Conservation (phyloP, 2,888 invertebrate species). For the Pammene aurita region DNA sequence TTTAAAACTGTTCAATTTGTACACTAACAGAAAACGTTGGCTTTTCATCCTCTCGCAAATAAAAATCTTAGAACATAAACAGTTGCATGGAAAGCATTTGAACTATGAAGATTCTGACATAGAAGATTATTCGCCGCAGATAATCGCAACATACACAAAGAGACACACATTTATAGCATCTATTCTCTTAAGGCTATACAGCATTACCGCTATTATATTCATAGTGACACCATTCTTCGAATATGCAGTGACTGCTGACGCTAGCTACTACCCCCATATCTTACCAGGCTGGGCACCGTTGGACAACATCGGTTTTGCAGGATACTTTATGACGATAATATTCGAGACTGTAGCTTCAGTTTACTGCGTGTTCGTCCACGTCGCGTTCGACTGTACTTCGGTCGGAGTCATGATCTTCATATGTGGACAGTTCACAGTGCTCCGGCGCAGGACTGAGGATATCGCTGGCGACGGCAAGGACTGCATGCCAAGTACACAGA, state of each 20-base stretch:
- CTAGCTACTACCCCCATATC: constrained; percentile 60
- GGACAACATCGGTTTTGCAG: constrained; percentile 50
- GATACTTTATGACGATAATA: constrained; percentile 55
- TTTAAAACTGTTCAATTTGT: constrained; percentile 61
- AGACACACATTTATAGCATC: constrained; percentile 53
- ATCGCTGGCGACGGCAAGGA: constrained; percentile 60
- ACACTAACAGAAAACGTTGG: constrained; percentile 54
- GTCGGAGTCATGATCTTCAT: constrained; percentile 68
- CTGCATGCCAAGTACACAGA: constrained; percentile 48
- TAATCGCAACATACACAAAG: constrained; percentile 54
- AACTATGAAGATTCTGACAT: constrained; percentile 46
- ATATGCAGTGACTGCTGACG: constrained; percentile 48
- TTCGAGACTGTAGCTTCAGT: constrained; percentile 58
- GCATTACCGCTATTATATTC: constrained; percentile 57
- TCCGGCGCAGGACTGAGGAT: constrained; percentile 57
- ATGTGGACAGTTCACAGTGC: constrained; percentile 63
- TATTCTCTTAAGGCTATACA: constrained; percentile 58
- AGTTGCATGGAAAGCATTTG: constrained; percentile 45
- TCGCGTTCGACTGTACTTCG: constrained; percentile 62
- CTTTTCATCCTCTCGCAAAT: constrained; percentile 53
- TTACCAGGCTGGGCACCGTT: constrained; percentile 65
- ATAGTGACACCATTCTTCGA: constrained; percentile 66
- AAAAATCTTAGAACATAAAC: constrained; percentile 53
- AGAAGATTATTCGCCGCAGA: constrained; percentile 44
- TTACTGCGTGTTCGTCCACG: constrained; percentile 63